Base-by-base conservation (phyloP, 1,140 invertebrate genomes). In the Eriocheir sinensis region DNA sequence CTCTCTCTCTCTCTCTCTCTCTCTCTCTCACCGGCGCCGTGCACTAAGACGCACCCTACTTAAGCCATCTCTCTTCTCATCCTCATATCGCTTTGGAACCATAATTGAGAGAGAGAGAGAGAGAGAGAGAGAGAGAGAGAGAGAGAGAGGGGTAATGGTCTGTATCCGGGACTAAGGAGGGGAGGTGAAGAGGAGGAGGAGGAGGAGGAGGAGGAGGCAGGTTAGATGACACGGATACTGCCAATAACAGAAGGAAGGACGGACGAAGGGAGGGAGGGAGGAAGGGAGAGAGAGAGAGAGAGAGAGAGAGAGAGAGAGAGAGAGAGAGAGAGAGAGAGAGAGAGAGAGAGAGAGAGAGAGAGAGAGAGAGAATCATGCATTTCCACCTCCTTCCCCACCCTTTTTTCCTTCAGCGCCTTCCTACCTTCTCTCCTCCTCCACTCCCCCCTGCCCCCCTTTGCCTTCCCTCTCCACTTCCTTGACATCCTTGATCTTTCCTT, bases 301-400 rank as follows among this genome's bases (percentile, higher is more conserved):
- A 41, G 83, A 40, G 40, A 41, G 34, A 41, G 40, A 86, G 83
- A 40, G 83, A 40, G 40, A 86, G 83, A 86, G 83, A 40, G 40
- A 86, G 40, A 86, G 34, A n/a, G 15, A 41, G 34, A 34, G 27
- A 40, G 6, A 86, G 36, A 32, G 2, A 72, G 40, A 41, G 34
- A 41, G 40, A 86, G 83, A 40, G 83, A 40, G 40, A 86, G 83
- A 86, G 83, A 40, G 40, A 86, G 40, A 86, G 34, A n/a, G 15
- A 41, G 34, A 34, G 27, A 40, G 6, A 86, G 36, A 32, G 2
- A 72, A n/a, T n/a, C n/a, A n/a, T 21, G 27, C 60, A 72, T n/a
- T 72, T n/a, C 60, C 4, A 3, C 21, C 4, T 6, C 60, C 60
- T n/a, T n/a, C 27, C 60, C 21, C 27, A 6, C 60, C 21, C 17